A percentile compares a stretch with the other conserved stretches of the same genome.
These are phyloP conservation scores for Drosophila vallismaia DNA, from an alignment of 2,888 invertebrate species.

Conservation along the genomic window DNA sequence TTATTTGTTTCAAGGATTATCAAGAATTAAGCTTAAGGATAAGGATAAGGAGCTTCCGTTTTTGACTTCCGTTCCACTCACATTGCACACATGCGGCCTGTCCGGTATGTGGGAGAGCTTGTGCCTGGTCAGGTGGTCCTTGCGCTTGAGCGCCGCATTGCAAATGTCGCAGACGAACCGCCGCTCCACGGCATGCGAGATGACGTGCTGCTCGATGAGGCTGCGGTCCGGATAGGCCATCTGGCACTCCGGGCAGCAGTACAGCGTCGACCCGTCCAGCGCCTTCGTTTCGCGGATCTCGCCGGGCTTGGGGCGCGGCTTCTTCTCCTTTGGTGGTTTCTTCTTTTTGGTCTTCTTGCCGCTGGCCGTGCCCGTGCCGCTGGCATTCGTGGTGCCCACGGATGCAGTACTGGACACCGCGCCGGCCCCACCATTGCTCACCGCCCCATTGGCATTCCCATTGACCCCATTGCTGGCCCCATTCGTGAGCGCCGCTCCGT, in stretches of 20 bases:
- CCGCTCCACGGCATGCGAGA: slow-evolving; percentile 93
- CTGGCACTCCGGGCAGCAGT: slow-evolving; percentile 94
- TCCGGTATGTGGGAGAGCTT: slow-evolving; percentile 95
- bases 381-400: slow-evolving; percentile 82
- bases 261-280: slow-evolving; percentile 92
- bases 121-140: slow-evolving; percentile 93
- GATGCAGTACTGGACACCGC: slow-evolving; percentile 83
- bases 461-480: slow-evolving; percentile 67
- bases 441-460: slow-evolving; percentile 65
- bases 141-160: slow-evolving; percentile 93
- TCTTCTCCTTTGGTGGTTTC: slow-evolving; percentile 89
- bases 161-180: slow-evolving; percentile 95
- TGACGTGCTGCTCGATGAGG: slow-evolving; percentile 92
- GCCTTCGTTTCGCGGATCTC: slow-evolving; percentile 86
- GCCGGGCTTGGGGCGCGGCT: slow-evolving; percentile 89
- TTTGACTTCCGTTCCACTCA: slow-evolving; percentile 69
- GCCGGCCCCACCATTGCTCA: slow-evolving; percentile 71
- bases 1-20: not conserved
- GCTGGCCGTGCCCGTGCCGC: slow-evolving; percentile 82
- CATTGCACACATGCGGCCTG: slow-evolving; percentile 93
- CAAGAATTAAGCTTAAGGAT: no score
- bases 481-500: slow-evolving; percentile 61
- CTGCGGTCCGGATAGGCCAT: slow-evolving; percentile 95
- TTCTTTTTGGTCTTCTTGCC: slow-evolving; percentile 85
- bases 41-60: no score